These are phyloP conservation scores for Littorina saxatilis DNA, from an alignment of 1,140 invertebrate genomes.

Conservation along the genomic window DNA sequence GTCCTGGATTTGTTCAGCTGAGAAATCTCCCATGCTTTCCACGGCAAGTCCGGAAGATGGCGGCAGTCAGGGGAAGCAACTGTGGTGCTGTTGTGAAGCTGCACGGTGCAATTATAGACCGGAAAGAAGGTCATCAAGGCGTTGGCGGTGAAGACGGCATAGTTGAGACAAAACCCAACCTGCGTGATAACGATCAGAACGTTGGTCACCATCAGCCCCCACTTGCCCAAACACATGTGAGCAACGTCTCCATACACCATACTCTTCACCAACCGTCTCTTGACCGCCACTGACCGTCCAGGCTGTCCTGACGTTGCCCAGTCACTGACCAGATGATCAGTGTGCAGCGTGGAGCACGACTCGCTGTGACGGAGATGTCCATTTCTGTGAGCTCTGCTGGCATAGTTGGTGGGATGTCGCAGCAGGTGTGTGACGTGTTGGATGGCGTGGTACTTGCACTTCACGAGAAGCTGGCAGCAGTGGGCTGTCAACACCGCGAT, in stretches of 20 bases:
- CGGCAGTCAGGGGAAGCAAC: slow-evolving; percentile 5
- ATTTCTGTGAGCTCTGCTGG: background rate
- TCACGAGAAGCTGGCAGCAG: slow-evolving; percentile 70
- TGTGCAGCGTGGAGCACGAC: background rate
- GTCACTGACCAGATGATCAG: background rate
- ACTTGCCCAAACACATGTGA: slow-evolving; percentile 58
- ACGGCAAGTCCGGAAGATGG: background rate
- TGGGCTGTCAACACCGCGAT: slow-evolving; percentile 67
- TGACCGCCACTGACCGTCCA: background rate
- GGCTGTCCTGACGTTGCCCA: background rate
- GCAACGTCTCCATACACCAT: slow-evolving; percentile 69
- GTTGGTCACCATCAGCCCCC: slow-evolving; percentile 62
- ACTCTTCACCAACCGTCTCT: slow-evolving; percentile 44
- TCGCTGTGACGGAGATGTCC: no score
- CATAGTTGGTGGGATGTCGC: background rate
- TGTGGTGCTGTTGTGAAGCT: background rate
- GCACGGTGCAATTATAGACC: background rate
- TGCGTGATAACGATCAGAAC: slow-evolving; percentile 66
- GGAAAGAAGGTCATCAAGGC: slow-evolving; percentile 64
- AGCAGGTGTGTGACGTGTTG: slow-evolving; percentile 22
- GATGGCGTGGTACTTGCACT: slow-evolving; percentile 67
- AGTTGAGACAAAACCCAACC: slow-evolving; percentile 67
- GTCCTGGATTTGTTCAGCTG: no score
- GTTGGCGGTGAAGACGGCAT: slow-evolving; percentile 72
- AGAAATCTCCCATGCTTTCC: background rate